Evolutionary conservation across 2,888 invertebrate species (phyloP), one percentile per base, ranked within the genome.

Genomic region (Buathra laborator): DNA sequence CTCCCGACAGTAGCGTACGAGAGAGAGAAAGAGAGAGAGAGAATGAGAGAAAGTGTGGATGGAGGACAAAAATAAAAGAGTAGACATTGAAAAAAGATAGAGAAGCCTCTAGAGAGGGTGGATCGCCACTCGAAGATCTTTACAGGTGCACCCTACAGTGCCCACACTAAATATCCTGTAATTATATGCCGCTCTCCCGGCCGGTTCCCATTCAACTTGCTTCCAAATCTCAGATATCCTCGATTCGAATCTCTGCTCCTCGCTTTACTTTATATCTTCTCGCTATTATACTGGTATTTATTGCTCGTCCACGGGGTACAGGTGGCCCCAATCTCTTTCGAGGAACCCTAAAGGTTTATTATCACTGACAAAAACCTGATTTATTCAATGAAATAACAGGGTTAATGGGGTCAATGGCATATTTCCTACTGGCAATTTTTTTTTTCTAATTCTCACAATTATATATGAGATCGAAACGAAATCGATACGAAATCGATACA

Each of bases 101-200:
- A 71, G 62, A 64, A 62, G 70, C 46, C 37, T 48, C 64, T 76
- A 80, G 68, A 46, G 68, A 86, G 75, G 51, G 78, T 48, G 70
- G 53, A 78, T 66, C 24, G 67, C 74, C 77, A 81, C 84, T 81
- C 64, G 64, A 81, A 67, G 19, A 70, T 87, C 81, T 87, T 90
- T 89, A 90, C 92, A 92, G 92, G 92, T 92, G 92, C 90, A 91
- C 88, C 87, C 87, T 56, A 32, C 85, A 88, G 87, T 89, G 89
- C 89, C 84, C 86, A 68, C 72, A 87, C 89, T 90, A 90, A 91
- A 90, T 90, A 91, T 91, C 87, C 89, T 90, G 88, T 92, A 92
- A 92, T 92, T 92, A 92, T 90, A 90, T 82, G 87, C 86, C 86
- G 77, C 83, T 77, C 51, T 79, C 80, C 84, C 79, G 87, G 80